These are phyloP conservation scores for Automeris io DNA, from an alignment of 2,888 invertebrate species.

Conservation along the genomic window DNA sequence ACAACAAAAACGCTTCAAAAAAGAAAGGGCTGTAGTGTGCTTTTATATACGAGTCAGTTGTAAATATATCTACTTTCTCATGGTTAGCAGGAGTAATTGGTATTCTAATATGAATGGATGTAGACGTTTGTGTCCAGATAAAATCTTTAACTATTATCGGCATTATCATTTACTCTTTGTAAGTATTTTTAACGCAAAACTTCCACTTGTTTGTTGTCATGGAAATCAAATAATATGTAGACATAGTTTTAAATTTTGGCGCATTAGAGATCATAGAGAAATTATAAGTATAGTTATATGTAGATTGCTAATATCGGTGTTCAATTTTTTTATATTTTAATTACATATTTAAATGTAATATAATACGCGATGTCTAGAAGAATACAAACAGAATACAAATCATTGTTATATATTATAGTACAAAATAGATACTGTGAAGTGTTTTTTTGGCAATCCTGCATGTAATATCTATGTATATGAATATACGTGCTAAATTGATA, in stretches of 20 bases:
- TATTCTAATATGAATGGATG: slow-evolving; percentile 78
- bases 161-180: slow-evolving; percentile 52
- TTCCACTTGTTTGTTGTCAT: neutral
- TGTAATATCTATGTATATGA: too few relatives aligned
- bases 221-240: neutral
- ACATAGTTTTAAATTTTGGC: neutral
- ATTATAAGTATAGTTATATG: too few relatives aligned
- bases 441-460: too few relatives aligned
- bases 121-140: slow-evolving; percentile 84
- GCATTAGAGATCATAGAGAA: too few relatives aligned
- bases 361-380: too few relatives aligned
- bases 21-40: slow-evolving; percentile 83
- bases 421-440: too few relatives aligned
- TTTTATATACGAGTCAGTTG: slow-evolving; percentile 83
- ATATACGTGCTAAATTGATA: too few relatives aligned
- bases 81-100: slow-evolving; percentile 79
- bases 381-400: too few relatives aligned
- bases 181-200: neutral
- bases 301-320: too few relatives aligned
- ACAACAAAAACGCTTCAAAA: slow-evolving; percentile 84
- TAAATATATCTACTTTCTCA: slow-evolving; percentile 82
- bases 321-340: too few relatives aligned
- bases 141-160: slow-evolving; percentile 86
- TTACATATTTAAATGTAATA: too few relatives aligned
- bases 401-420: too few relatives aligned